These are phyloP conservation scores for Heliconius cydno DNA, from an alignment of 2,888 invertebrate species.

Conservation along the genomic window DNA sequence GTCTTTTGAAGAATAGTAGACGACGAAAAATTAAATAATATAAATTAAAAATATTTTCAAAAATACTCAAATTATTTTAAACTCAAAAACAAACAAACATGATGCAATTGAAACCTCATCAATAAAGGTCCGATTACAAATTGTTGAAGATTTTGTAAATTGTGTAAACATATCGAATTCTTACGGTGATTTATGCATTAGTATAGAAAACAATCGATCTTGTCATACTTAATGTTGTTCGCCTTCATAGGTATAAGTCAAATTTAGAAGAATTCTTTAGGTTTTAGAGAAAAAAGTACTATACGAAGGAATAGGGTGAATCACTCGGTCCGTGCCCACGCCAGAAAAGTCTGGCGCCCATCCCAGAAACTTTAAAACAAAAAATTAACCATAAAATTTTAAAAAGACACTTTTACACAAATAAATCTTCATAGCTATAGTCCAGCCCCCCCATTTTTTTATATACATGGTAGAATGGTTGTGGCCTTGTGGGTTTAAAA, in stretches of 20 bases:
- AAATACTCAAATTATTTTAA: neutral
- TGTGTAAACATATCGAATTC: constrained; percentile 21
- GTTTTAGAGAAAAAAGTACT: neutral
- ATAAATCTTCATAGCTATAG: too few species aligned
- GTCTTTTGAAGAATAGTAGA: too few species aligned
- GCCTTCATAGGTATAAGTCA: neutral
- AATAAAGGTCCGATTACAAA: constrained; percentile 35
- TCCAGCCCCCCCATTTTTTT: too few species aligned
- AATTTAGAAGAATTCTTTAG: neutral
- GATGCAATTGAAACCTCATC: constrained; percentile 20
- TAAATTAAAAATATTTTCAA: neutral
- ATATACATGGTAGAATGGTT: too few species aligned
- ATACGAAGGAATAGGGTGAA: too few species aligned
- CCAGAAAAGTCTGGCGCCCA: too few species aligned
- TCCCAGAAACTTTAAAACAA: too few species aligned
- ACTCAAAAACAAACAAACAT: constrained; percentile 2
- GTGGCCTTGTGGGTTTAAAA: too few species aligned
- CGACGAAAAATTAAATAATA: too few species aligned
- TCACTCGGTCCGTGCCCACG: too few species aligned
- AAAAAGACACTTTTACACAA: too few species aligned
- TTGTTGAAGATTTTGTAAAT: constrained; percentile 13
- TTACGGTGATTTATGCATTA: constrained; percentile 13
- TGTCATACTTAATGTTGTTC: neutral
- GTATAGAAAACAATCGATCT: constrained; percentile 6
- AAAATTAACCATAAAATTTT: too few species aligned